These are phyloP conservation scores for Glaucidium brasilianum DNA, from an alignment of 2,113 vertebrate species.

Conservation along the genomic window DNA sequence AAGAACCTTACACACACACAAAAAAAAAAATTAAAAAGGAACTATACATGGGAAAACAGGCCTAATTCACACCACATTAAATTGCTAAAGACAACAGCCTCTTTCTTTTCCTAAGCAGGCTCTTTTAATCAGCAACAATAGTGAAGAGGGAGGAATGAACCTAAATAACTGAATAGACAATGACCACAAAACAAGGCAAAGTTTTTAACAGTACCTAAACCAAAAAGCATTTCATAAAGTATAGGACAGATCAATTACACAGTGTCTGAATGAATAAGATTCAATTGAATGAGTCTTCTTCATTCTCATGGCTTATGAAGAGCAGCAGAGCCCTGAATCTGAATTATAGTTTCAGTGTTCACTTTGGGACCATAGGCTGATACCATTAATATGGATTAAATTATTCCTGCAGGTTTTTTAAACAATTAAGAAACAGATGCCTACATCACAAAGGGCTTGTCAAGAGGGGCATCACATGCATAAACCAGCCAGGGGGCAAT, in stretches of 20 bases:
- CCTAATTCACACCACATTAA: background rate
- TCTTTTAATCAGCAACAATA: background rate
- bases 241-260: background rate
- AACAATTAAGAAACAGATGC: background rate
- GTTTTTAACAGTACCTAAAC: conserved; percentile 8
- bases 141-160: background rate
- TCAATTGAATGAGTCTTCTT: background rate
- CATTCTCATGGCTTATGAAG: conserved; percentile 12
- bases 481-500: background rate
- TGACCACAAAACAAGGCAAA: background rate
- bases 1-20: background rate
- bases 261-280: conserved; percentile 11
- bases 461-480: background rate
- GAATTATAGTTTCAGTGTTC: conserved; percentile 31
- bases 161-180: conserved; percentile 3
- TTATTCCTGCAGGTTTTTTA: background rate
- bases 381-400: conserved; percentile 21
- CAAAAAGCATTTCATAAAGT: conserved; percentile 10
- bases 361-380: background rate
- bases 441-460: background rate
- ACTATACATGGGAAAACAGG: background rate
- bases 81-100: background rate
- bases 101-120: background rate
- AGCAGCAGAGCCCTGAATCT: conserved; percentile 20
- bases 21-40: background rate